Evolutionary conservation across 1,140 invertebrate species (phyloP).

Genomic region (Zophobas atratus): DNA sequence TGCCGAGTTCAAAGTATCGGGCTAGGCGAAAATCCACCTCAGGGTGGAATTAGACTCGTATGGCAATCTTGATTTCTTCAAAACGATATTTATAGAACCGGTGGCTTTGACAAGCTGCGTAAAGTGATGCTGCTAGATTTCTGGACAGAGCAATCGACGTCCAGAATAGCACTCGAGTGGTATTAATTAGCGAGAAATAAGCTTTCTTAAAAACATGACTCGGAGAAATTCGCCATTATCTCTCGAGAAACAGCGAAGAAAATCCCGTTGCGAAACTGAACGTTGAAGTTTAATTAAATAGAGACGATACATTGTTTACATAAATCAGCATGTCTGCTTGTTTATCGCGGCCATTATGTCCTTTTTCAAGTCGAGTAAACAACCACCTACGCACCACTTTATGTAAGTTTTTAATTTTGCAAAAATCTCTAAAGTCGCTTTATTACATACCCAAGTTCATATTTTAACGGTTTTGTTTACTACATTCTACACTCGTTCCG

Average conservation of each 20-base stretch:
- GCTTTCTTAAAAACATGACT: too few relatives aligned
- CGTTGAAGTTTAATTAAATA: constrained; percentile 2
- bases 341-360: background rate
- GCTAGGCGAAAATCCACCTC: constrained; percentile 10
- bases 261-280: too few relatives aligned
- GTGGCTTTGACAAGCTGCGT: too few relatives aligned
- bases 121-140: too few relatives aligned
- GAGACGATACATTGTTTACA: constrained; percentile 9
- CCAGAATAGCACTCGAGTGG: too few relatives aligned
- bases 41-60: too few relatives aligned
- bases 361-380: background rate
- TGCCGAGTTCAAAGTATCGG: constrained; percentile 23
- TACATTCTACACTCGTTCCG: constrained; percentile 7
- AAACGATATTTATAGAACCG: too few relatives aligned
- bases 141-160: too few relatives aligned
- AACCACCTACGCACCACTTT: background rate
- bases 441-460: constrained; percentile 18
- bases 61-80: too few relatives aligned
- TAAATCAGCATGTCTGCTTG: background rate
- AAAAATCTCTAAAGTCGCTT: constrained; percentile 9
- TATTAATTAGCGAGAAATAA: too few relatives aligned
- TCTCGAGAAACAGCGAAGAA: too few relatives aligned
- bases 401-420: constrained; percentile 9
- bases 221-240: too few relatives aligned
- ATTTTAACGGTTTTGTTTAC: constrained; percentile 40